Conservation (phyloP, 2,888 invertebrate species). For the Phalera bucephala region DNA sequence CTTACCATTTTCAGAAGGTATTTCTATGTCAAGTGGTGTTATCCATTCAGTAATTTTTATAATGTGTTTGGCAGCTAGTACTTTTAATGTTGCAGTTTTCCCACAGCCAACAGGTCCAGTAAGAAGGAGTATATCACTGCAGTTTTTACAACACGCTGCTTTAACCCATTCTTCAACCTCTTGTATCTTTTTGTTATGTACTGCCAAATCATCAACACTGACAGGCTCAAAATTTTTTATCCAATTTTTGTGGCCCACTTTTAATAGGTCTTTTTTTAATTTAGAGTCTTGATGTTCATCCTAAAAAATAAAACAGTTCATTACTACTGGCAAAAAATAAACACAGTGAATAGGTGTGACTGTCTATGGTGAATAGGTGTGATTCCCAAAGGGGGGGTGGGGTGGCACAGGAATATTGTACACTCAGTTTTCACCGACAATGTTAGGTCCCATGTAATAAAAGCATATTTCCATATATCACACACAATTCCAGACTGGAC, state of each 20-base stretch:
- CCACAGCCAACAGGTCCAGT: conserved; percentile 94
- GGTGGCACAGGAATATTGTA: no score
- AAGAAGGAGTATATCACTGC: conserved; percentile 85
- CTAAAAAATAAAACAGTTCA: conserved; percentile 4
- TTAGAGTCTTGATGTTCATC: conserved; percentile 1
- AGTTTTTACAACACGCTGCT: conserved; percentile 45
- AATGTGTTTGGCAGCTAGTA: conserved; percentile 85
- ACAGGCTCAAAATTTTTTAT: conserved; percentile 84
- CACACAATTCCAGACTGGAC: no score
- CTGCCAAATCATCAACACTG: conserved; percentile 85
- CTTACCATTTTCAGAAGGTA: conserved; percentile 80
- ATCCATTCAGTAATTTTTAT: conserved; percentile 90
- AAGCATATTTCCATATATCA: no score
- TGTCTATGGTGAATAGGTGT: no score
- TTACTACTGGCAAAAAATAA: no score
- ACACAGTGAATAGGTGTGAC: no score
- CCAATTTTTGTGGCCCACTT: conserved; percentile 74
- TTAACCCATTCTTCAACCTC: conserved; percentile 88
- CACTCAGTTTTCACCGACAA: no score
- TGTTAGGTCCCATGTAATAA: no score
- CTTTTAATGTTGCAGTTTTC: conserved; percentile 89
- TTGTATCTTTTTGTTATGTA: conserved; percentile 88
- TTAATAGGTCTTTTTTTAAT: conserved; percentile 13
- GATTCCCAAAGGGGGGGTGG: no score
- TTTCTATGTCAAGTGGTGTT: conserved; percentile 88